Percentiles rank a stretch among this genome's conserved stretches.
Conservation (phyloP, 2,888 invertebrate species). For the Idaea dimidiata region DNA sequence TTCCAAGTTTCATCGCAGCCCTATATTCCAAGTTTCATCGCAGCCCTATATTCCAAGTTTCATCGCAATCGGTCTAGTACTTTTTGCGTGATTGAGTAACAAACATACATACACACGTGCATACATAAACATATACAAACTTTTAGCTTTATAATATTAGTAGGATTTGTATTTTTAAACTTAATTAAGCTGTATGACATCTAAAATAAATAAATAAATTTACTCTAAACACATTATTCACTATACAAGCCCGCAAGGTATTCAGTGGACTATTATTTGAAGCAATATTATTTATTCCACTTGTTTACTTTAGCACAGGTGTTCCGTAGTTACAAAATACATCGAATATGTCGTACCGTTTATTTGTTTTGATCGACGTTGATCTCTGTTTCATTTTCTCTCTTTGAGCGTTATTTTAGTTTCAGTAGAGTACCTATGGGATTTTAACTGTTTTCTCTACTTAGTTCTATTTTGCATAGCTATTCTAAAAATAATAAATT, state of each 20-base stretch:
- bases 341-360: not conserved
- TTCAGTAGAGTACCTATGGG: not conserved
- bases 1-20: too few relatives aligned
- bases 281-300: constrained; percentile 4
- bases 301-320: constrained; percentile 7
- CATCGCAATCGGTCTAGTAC: too few relatives aligned
- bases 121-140: too few relatives aligned
- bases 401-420: not conserved
- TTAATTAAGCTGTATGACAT: too few relatives aligned
- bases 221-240: not conserved
- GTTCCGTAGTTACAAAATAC: constrained; percentile 5
- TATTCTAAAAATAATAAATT: too few relatives aligned
- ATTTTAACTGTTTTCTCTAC: not conserved
- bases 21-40: too few relatives aligned
- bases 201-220: too few relatives aligned
- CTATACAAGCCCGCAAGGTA: not conserved
- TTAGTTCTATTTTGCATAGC: not conserved
- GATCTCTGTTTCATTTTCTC: not conserved
- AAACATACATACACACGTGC: too few relatives aligned
- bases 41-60: too few relatives aligned
- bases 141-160: too few relatives aligned
- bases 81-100: too few relatives aligned
- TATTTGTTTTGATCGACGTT: not conserved
- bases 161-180: too few relatives aligned
- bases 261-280: constrained; percentile 22